Conservation (phyloP, 2,113 vertebrate species). For the Oncorhynchus clarkii region DNA sequence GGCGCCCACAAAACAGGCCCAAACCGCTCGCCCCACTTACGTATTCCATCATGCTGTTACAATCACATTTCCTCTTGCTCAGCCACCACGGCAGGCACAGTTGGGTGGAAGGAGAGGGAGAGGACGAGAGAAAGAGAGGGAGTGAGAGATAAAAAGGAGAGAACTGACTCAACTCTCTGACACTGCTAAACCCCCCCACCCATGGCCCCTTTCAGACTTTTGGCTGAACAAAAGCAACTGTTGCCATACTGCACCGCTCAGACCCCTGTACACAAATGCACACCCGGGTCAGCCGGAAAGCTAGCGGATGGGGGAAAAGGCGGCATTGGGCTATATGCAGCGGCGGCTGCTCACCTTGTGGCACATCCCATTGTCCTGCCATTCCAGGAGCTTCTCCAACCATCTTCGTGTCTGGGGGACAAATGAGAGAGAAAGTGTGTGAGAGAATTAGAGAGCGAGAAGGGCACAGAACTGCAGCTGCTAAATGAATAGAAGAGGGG, state of each 20-base stretch:
- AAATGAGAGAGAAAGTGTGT: conserved; percentile 79
- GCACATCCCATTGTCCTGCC: conserved; percentile 94
- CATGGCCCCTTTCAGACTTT: conserved; percentile 97
- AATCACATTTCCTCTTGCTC: conserved; percentile 99
- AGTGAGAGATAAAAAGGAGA: conserved; percentile 71
- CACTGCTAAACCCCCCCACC: conserved; percentile 81
- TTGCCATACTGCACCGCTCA: conserved; percentile 99
- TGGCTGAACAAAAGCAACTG: conserved; percentile 99
- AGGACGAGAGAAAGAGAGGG: conserved; percentile 81
- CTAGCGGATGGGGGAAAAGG: conserved; percentile 49
- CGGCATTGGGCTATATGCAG: conserved; percentile 65
- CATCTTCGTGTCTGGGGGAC: conserved; percentile 96
- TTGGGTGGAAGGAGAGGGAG: conserved; percentile 85
- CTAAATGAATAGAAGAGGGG: conserved; percentile 76
- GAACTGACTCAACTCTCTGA: conserved; percentile 89
- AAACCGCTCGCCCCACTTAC: conserved; percentile 92
- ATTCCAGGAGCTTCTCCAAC: conserved; percentile 97
- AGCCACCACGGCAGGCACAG: conserved; percentile 93
- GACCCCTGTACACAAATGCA: conserved; percentile 24
- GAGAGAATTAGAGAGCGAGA: conserved; percentile 70
- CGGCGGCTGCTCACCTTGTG: conserved; percentile 93
- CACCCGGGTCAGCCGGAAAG: conserved; percentile 34
- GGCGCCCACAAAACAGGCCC: conserved; percentile 98
- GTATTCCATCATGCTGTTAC: conserved; percentile 99
- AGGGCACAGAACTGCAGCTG: conserved; percentile 87